Conservation (phyloP, 2,888 invertebrate species). For the Meandrusa payeni region DNA sequence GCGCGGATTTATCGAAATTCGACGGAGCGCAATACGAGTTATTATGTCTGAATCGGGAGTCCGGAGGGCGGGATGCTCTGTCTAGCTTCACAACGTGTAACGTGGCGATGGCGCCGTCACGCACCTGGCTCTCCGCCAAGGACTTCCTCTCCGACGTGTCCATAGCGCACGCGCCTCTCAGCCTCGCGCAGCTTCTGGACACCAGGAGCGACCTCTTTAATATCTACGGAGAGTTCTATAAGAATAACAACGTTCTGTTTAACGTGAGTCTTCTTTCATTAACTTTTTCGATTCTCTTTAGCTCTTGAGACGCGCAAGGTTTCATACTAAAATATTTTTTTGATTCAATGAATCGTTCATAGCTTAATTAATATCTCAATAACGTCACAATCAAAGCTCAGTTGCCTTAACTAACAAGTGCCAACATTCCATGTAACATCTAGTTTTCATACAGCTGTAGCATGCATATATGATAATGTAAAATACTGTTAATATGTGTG, state of each 20-base stretch:
- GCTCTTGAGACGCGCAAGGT: too few species aligned
- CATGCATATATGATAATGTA: too few species aligned
- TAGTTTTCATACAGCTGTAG: too few species aligned
- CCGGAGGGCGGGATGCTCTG: conserved; percentile 76
- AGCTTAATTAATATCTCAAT: too few species aligned
- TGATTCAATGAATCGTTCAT: too few species aligned
- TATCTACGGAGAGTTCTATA: conserved; percentile 82
- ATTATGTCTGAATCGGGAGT: conserved; percentile 79
- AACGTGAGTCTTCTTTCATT: conserved; percentile 50
- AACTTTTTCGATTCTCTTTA: too few species aligned
- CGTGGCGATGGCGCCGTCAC: conserved; percentile 82
- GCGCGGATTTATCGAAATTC: conserved; percentile 79
- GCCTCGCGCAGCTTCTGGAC: conserved; percentile 78
- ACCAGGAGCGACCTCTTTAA: conserved; percentile 82
- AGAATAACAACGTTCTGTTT: conserved; percentile 73
- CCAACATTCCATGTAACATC: too few species aligned
- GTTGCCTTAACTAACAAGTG: too few species aligned
- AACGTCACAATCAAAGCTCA: too few species aligned
- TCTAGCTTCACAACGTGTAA: conserved; percentile 81
- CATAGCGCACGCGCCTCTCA: conserved; percentile 82
- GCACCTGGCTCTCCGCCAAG: conserved; percentile 73
- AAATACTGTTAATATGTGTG: too few species aligned
- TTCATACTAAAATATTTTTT: too few species aligned
- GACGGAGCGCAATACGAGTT: conserved; percentile 80
- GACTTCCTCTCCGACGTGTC: conserved; percentile 80